These are phyloP conservation scores for Serinus canaria DNA, from an alignment of 2,113 vertebrate genomes.

Conservation along the genomic window DNA sequence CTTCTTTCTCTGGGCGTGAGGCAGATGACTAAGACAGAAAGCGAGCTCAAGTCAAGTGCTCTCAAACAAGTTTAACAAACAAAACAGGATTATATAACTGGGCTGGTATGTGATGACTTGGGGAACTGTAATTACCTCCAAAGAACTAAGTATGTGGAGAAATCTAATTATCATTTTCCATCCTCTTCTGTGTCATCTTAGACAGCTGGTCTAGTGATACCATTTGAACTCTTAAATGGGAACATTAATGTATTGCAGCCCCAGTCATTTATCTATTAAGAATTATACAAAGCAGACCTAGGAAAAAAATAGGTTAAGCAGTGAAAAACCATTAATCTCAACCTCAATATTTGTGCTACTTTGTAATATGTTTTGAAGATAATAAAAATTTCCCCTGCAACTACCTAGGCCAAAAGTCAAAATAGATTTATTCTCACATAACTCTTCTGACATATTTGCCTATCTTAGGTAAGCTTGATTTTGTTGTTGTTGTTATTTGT, in stretches of 20 bases:
- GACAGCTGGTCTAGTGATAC: not conserved
- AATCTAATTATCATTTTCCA: slow-evolving; percentile 45
- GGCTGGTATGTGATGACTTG: slow-evolving; percentile 24
- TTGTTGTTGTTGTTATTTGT: not conserved
- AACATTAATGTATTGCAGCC: not conserved
- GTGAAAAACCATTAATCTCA: not conserved
- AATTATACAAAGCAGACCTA: not conserved
- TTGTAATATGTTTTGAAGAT: not conserved
- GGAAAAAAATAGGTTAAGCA: not conserved
- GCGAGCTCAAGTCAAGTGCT: not conserved
- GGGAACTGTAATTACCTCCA: slow-evolving; percentile 4
- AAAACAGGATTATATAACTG: slow-evolving; percentile 49
- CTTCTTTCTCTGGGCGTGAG: not conserved
- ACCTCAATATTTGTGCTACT: not conserved
- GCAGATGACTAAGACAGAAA: slow-evolving; percentile 18
- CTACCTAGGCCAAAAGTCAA: not conserved
- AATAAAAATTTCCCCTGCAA: not conserved
- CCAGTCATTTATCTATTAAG: not conserved
- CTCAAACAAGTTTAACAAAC: slow-evolving; percentile 61
- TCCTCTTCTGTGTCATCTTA: slow-evolving; percentile 11
- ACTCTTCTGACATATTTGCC: not conserved
- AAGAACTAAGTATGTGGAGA: slow-evolving; percentile 11
- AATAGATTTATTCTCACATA: not conserved
- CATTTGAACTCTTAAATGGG: slow-evolving; percentile 6
- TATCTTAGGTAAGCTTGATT: not conserved